A percentile compares a stretch with the other conserved stretches of the same genome.
These are phyloP conservation scores for Cephus spinipes DNA, from an alignment of 2,888 invertebrate genomes.

Conservation along the genomic window DNA sequence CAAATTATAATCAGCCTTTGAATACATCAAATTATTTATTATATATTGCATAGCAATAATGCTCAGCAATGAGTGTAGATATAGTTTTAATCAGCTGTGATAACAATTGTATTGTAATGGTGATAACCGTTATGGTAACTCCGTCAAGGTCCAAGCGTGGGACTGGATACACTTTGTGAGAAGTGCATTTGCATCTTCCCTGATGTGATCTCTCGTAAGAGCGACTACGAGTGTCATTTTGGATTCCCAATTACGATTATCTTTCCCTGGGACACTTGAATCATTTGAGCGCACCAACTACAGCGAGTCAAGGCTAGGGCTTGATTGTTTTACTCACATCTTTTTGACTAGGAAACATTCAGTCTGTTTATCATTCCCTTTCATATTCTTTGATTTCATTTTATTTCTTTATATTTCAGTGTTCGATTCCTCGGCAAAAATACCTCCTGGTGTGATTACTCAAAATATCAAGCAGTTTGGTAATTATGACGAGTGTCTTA, in stretches of 20 bases:
- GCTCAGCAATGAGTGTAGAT: too few species aligned
- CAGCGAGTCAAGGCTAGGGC: not conserved
- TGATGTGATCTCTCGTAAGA: too few species aligned
- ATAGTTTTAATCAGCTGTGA: slow-evolving; percentile 1
- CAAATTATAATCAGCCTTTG: too few species aligned
- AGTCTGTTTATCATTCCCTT: too few species aligned
- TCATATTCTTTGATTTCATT: too few species aligned
- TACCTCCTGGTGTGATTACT: slow-evolving; percentile 76
- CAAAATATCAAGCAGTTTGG: slow-evolving; percentile 79
- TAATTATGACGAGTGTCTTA: slow-evolving; percentile 80
- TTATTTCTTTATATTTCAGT: slow-evolving; percentile 68
- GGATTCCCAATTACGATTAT: too few species aligned
- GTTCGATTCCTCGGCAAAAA: slow-evolving; percentile 82
- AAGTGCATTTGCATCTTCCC: too few species aligned
- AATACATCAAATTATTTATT: too few species aligned
- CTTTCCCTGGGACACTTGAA: too few species aligned
- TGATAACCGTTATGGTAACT: slow-evolving; percentile 20
- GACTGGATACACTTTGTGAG: slow-evolving; percentile 10
- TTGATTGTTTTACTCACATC: not conserved
- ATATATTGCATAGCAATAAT: too few species aligned
- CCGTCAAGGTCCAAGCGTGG: slow-evolving; percentile 19
- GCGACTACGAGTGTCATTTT: too few species aligned
- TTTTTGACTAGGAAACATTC: not conserved
- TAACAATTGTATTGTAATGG: slow-evolving; percentile 14
- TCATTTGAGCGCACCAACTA: too few species aligned